A percentile compares a stretch with the other conserved stretches of the same genome.
phyloP scores from a whole-genome alignment of 1,140 invertebrate genomes.

The Archegozetes longisetosus region DNA sequence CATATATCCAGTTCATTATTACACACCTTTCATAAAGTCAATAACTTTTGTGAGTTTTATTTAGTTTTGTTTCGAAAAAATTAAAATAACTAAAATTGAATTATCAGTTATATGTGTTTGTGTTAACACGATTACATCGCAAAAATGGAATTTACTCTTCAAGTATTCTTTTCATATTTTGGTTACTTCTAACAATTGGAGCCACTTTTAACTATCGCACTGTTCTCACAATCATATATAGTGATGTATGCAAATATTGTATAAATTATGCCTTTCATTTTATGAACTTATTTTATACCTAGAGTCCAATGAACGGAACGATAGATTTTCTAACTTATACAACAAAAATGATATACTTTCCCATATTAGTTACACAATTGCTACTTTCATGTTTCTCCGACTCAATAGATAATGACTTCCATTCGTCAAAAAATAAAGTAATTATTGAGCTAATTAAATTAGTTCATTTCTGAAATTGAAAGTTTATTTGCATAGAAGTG shows the following conservation, averaged over 20 bases:
- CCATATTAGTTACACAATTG: conserved; percentile 49
- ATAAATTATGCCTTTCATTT: too few species aligned
- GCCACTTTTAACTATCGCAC: conserved; percentile 9
- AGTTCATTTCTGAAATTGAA: too few species aligned
- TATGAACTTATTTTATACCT: too few species aligned
- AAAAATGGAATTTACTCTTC: conserved; percentile 15
- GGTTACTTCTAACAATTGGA: conserved; percentile 3
- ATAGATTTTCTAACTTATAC: too few species aligned
- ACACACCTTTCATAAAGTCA: conserved; percentile 6
- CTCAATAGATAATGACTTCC: not conserved
- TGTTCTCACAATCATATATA: conserved; percentile 1
- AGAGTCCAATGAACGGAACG: too few species aligned
- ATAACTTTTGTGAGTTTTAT: conserved; percentile 8
- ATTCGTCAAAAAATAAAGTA: not conserved
- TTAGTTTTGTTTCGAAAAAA: not conserved
- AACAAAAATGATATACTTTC: conserved; percentile 66
- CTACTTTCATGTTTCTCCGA: conserved; percentile 69
- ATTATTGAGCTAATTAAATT: not conserved
- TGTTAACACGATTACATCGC: conserved; percentile 1
- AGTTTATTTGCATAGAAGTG: too few species aligned
- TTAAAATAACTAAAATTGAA: not conserved
- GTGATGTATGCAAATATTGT: too few species aligned
- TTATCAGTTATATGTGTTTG: not conserved
- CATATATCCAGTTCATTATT: too few species aligned
- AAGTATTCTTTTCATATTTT: conserved; percentile 12